These are phyloP conservation scores for Kuschelorhynchus macadamiae DNA, from an alignment of 2,888 invertebrate species.

Conservation along the genomic window DNA sequence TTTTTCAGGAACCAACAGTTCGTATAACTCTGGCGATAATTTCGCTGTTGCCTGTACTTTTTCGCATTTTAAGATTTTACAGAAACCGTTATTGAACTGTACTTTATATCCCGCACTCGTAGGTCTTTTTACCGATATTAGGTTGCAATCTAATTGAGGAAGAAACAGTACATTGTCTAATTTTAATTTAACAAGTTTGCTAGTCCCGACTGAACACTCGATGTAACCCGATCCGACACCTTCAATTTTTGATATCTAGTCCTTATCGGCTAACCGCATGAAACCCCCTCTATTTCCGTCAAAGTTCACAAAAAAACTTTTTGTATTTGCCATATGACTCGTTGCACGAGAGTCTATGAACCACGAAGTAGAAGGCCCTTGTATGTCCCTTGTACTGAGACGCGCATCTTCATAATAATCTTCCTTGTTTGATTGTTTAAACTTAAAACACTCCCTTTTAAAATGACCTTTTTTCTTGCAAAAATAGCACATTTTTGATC, in stretches of 20 bases:
- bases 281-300: slow-evolving; percentile 1
- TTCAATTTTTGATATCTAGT: background rate
- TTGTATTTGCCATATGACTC: slow-evolving; percentile 2
- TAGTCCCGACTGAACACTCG: background rate
- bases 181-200: background rate
- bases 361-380: slow-evolving; percentile 14
- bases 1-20: slow-evolving; percentile 1
- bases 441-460: slow-evolving; percentile 15
- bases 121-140: background rate
- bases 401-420: background rate
- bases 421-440: background rate
- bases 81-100: background rate
- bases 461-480: too few relatives aligned
- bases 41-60: background rate
- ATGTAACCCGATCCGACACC: background rate
- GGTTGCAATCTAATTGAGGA: background rate
- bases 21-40: background rate
- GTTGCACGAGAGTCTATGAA: slow-evolving; percentile 9
- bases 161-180: background rate
- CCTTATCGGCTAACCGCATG: slow-evolving; percentile 1
- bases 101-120: background rate
- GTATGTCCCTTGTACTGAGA: background rate
- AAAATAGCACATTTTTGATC: slow-evolving; percentile 8
- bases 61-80: background rate
- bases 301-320: background rate